Conservation (phyloP, 2,113 vertebrate species). For the Bettongia penicillata region DNA sequence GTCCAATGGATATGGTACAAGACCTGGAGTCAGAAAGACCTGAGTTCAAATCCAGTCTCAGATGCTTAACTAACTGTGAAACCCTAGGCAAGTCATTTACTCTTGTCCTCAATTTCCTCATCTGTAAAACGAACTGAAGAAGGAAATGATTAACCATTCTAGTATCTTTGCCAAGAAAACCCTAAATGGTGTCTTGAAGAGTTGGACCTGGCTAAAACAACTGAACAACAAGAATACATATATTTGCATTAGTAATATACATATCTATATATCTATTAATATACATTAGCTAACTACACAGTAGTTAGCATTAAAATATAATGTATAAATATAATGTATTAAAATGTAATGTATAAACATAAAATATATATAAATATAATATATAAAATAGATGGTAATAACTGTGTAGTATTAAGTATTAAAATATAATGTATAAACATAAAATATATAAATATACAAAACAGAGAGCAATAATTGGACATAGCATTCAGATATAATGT, state of each 20-base stretch:
- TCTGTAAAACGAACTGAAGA: not conserved
- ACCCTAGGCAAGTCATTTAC: not conserved
- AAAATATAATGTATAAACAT: not conserved
- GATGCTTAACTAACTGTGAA: not conserved
- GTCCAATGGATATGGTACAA: not conserved
- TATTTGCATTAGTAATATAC: not conserved
- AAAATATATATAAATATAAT: not conserved
- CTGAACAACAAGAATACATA: not conserved
- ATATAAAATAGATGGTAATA: not conserved
- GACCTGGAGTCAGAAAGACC: not conserved
- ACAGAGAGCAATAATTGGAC: not conserved
- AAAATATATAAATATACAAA: not conserved
- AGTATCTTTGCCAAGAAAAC: not conserved
- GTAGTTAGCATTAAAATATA: not conserved
- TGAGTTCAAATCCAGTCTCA: not conserved
- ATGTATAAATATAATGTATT: not conserved
- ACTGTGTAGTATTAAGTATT: not conserved
- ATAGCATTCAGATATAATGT: too few relatives aligned
- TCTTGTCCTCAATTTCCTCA: not conserved
- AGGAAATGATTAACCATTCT: not conserved
- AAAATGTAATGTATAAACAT: not conserved
- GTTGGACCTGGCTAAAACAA: not conserved
- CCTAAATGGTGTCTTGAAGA: not conserved
- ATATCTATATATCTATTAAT: not conserved
- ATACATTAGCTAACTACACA: not conserved